phyloP scores from a whole-genome alignment of 2,888 invertebrate species.

The Agrotis segetum region DNA sequence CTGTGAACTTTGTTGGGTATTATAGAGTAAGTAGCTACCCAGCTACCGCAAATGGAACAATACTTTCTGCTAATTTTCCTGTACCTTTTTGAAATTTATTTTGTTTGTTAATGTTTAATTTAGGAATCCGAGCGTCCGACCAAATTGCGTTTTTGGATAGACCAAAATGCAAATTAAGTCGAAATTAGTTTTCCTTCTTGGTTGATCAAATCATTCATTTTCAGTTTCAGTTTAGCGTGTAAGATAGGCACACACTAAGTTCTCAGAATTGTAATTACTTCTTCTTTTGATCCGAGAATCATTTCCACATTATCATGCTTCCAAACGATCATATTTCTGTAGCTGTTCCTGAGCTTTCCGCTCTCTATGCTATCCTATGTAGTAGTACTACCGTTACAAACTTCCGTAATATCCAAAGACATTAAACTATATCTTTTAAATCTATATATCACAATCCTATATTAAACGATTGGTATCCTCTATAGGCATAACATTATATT shows the following conservation, averaged over 20 bases:
- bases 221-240: too few species aligned
- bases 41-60: constrained; percentile 14
- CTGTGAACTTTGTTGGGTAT: constrained; percentile 1
- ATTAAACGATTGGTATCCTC: neutral
- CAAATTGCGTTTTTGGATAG: too few species aligned
- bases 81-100: neutral
- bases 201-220: too few species aligned
- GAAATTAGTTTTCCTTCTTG: too few species aligned
- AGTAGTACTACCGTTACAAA: neutral
- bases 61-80: constrained; percentile 8
- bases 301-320: too few species aligned
- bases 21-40: neutral
- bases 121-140: too few species aligned
- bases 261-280: neutral
- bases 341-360: neutral
- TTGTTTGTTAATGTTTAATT: too few species aligned
- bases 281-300: neutral
- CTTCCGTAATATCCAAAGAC: too few species aligned
- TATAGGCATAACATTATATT: constrained; percentile 6
- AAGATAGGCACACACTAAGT: neutral
- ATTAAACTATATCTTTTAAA: too few species aligned
- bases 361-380: neutral
- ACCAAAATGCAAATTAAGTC: too few species aligned
- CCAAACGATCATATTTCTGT: neutral
- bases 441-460: neutral